phyloP scores from a whole-genome alignment of 2,113 vertebrate species.

The Pyrgilauda ruficollis region DNA sequence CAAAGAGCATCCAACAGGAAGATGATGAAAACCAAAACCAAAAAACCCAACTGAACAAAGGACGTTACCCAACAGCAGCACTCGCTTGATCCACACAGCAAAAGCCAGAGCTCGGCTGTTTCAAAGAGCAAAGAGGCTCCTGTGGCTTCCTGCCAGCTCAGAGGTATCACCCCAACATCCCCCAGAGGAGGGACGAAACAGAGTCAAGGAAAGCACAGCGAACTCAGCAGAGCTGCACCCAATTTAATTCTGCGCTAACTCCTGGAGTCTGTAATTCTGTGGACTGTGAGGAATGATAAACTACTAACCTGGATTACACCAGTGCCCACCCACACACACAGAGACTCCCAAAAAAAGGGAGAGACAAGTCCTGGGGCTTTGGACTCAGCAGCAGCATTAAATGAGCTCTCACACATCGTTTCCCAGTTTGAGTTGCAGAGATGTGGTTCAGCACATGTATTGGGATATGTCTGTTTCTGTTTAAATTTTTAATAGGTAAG shows the following conservation, averaged over 20 bases:
- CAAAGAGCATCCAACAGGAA: background rate
- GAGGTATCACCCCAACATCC: background rate
- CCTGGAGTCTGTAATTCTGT: background rate
- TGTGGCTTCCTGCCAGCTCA: background rate
- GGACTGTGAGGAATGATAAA: background rate
- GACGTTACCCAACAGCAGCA: background rate
- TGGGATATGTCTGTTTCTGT: background rate
- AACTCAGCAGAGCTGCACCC: background rate
- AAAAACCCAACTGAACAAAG: background rate
- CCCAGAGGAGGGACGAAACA: rapidly evolving
- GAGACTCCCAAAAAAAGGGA: background rate
- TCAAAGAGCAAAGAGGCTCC: background rate
- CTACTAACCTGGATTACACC: background rate
- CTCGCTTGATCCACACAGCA: background rate
- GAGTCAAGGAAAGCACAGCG: background rate
- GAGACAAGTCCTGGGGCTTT: background rate
- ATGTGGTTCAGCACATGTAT: background rate
- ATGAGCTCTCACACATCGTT: background rate
- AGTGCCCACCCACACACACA: background rate
- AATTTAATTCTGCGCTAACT: background rate
- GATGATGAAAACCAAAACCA: background rate
- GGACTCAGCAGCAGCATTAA: background rate
- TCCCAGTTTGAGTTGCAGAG: background rate
- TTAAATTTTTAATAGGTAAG: background rate
- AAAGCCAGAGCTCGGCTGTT: background rate